Conservation (phyloP, 2,797 vertebrate species). For the Xiphophorus birchmanni region DNA sequence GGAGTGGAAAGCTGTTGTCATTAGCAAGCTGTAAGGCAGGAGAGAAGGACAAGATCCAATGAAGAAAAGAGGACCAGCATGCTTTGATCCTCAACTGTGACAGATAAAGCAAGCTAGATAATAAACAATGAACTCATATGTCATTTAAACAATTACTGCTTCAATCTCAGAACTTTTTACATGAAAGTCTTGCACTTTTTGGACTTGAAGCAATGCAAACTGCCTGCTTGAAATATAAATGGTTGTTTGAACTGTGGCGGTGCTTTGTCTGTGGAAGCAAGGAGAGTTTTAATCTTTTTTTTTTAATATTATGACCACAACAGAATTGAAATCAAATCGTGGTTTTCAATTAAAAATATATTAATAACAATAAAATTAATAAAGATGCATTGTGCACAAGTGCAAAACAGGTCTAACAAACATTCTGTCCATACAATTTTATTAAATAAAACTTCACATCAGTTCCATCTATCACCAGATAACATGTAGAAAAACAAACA, state of each 20-base stretch:
- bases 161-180: constrained; percentile 37
- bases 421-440: constrained; percentile 33
- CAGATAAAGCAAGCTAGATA: constrained; percentile 66
- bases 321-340: constrained; percentile 1
- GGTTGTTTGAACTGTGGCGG: constrained; percentile 21
- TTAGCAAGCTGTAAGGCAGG: constrained; percentile 72
- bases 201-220: constrained; percentile 37
- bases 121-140: constrained; percentile 51
- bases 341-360: constrained; percentile 24
- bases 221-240: constrained; percentile 33
- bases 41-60: constrained; percentile 58
- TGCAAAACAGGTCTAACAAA: constrained; percentile 39
- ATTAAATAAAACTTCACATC: constrained; percentile 58
- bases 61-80: constrained; percentile 71
- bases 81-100: constrained; percentile 72
- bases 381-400: constrained; percentile 57
- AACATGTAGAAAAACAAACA: constrained; percentile 32
- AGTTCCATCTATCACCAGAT: constrained; percentile 55
- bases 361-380: constrained; percentile 38
- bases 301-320: constrained; percentile 12
- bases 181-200: constrained; percentile 27
- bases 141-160: constrained; percentile 39
- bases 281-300: constrained; percentile 24
- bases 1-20: constrained; percentile 60
- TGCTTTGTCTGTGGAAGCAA: constrained; percentile 38